These are phyloP conservation scores for Budorcas taxicolor DNA, from an alignment of 2,113 vertebrate genomes.

Conservation along the genomic window DNA sequence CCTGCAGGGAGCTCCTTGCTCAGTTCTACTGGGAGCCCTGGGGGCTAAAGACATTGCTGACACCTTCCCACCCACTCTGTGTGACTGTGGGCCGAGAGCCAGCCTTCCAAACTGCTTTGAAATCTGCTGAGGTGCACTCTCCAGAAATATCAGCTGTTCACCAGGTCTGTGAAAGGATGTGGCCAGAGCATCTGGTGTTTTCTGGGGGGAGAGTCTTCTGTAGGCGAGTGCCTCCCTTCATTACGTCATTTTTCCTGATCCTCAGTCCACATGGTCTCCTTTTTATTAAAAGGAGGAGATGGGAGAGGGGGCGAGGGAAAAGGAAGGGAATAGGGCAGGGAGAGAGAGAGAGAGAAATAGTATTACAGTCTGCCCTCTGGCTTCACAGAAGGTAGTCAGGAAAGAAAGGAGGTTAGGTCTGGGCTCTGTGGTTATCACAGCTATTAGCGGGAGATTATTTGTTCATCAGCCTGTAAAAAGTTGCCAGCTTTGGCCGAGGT, in stretches of 20 bases:
- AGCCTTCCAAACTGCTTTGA: slow-evolving; percentile 38
- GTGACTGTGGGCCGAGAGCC: neutral
- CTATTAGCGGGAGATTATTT: slow-evolving; percentile 45
- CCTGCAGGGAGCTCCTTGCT: neutral
- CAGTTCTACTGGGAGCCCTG: neutral
- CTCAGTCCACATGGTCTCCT: neutral
- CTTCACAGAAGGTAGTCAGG: slow-evolving; percentile 40
- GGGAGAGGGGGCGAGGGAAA: neutral
- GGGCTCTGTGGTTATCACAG: neutral
- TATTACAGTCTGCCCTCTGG: neutral
- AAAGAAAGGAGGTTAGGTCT: neutral
- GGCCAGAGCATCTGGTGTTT: neutral
- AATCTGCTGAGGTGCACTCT: neutral
- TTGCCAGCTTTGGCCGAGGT: slow-evolving; percentile 25
- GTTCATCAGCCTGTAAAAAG: neutral
- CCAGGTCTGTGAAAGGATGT: neutral
- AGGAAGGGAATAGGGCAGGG: neutral
- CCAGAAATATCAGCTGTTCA: slow-evolving; percentile 33
- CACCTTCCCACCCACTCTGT: neutral
- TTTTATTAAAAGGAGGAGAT: slow-evolving; percentile 34
- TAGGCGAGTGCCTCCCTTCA: neutral
- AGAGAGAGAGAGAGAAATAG: neutral
- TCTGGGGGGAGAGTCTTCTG: neutral
- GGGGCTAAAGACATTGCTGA: neutral
- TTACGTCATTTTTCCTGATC: neutral